Percentiles rank a stretch among this genome's conserved stretches.
Evolutionary conservation across 2,888 invertebrate species (phyloP).

Genomic region (Cephus pulcher): DNA sequence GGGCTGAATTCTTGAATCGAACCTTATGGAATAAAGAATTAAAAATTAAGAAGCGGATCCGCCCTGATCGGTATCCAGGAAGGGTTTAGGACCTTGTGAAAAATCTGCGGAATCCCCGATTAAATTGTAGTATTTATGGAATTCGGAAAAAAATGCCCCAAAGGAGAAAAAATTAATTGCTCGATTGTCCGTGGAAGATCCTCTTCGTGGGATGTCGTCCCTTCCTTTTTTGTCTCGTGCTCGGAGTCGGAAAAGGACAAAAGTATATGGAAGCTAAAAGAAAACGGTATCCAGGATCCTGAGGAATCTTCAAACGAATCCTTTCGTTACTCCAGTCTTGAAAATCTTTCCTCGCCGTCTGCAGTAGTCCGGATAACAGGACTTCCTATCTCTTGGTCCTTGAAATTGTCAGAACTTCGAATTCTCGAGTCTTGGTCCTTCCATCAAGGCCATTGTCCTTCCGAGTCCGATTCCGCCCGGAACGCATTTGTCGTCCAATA

Average conservation of each 20-base stretch:
- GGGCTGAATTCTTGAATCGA: background rate
- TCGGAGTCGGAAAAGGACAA: background rate
- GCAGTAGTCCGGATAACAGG: background rate
- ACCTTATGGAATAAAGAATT: background rate
- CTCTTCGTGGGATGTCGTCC: background rate
- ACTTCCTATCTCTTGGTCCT: background rate
- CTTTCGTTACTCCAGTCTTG: background rate
- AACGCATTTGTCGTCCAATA: background rate
- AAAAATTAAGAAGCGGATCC: background rate
- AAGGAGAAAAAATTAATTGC: background rate
- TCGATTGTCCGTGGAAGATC: background rate
- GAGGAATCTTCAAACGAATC: background rate
- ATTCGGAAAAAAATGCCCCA: background rate
- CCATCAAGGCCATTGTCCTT: background rate
- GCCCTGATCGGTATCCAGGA: background rate
- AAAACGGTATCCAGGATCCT: conserved; percentile 13
- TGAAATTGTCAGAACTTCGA: background rate
- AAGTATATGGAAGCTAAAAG: conserved; percentile 11
- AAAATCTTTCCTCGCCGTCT: background rate
- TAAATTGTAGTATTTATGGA: background rate
- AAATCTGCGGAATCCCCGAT: background rate
- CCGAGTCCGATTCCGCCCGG: background rate
- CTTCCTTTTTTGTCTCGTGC: background rate
- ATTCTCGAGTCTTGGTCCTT: background rate
- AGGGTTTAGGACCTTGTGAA: background rate